These are phyloP conservation scores for Thelaira solivaga DNA, from an alignment of 2,888 invertebrate species.

Conservation along the genomic window DNA sequence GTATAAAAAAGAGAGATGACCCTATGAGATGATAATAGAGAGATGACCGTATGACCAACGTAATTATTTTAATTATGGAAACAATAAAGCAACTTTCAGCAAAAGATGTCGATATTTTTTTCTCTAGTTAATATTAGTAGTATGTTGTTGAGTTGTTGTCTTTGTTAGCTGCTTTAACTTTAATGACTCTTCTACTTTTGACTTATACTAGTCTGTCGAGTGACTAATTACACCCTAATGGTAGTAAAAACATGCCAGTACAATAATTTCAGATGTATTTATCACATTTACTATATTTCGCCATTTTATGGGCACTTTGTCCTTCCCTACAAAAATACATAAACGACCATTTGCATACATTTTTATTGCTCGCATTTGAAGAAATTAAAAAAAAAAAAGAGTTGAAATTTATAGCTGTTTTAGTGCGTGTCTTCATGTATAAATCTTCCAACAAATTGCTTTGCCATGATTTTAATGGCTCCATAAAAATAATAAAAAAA, in stretches of 20 bases:
- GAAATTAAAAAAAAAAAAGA: conserved; percentile 28
- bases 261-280: conserved; percentile 47
- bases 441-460: conserved; percentile 66
- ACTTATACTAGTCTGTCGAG: not conserved
- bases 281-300: conserved; percentile 40
- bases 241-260: not conserved
- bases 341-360: not conserved
- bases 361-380: not conserved
- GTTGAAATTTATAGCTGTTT: conserved; percentile 63
- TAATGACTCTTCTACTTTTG: too few species aligned
- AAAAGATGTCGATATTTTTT: too few species aligned
- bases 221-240: not conserved
- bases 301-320: conserved; percentile 33
- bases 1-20: too few species aligned
- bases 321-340: not conserved
- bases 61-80: too few species aligned
- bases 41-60: too few species aligned
- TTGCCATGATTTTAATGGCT: conserved; percentile 63
- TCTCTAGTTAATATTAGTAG: too few species aligned
- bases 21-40: too few species aligned
- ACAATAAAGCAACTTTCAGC: too few species aligned
- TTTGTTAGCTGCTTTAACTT: too few species aligned
- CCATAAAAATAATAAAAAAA: conserved; percentile 59
- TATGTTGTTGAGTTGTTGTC: too few species aligned
- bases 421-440: conserved; percentile 64